Evolutionary conservation across 2,113 vertebrate species (phyloP), one percentile per base, ranked within the genome.

Genomic region (Chroicocephalus ridibundus): DNA sequence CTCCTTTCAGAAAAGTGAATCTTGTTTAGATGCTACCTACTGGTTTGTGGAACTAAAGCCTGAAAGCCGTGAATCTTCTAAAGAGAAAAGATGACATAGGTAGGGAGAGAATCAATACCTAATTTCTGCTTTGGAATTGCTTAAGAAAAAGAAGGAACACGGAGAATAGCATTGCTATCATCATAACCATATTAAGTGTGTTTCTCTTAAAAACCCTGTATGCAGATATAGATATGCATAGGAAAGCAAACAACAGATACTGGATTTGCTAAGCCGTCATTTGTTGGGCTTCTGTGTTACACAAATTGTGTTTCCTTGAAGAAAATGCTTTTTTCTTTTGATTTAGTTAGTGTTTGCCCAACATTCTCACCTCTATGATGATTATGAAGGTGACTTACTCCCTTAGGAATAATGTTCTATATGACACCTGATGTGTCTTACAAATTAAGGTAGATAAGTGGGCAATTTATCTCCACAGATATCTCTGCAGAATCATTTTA

Each of bases 341-440:
- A 86, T 93, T 93, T 94, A 82, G 88, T 95, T 97, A 82, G 75
- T 77, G 61, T 86, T 97, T 93, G 57, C 58, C 62, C 64, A 93
- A 64, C 64, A 57, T n/a, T 91, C 75, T 98, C 80, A 95, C 92
- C 90, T 96, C 88, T 90, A 0, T 75, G 82, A 68, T 88, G 78
- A 96, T 96, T 96, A 97, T 92, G 91, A 97, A 97, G 96, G 96
- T 98, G 95, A 97, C 96, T 93, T 86, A 88, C 62, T 97, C 93
- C 92, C 68, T 88, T 91, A 80, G 83, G 90, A 96, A 80, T 88
- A 92, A 92, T 96, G 69, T 86, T 85, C 90, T 86, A 8, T 86
- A 81, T 93, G 94, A 88, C 36, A 88, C 78, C 75, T 96, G 96
- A 97, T 96, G 72, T 96, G 95, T 91, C 94, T 87, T 95, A 97